Conservation (phyloP, 2,888 invertebrate species). For the Temnothorax ravouxi region DNA sequence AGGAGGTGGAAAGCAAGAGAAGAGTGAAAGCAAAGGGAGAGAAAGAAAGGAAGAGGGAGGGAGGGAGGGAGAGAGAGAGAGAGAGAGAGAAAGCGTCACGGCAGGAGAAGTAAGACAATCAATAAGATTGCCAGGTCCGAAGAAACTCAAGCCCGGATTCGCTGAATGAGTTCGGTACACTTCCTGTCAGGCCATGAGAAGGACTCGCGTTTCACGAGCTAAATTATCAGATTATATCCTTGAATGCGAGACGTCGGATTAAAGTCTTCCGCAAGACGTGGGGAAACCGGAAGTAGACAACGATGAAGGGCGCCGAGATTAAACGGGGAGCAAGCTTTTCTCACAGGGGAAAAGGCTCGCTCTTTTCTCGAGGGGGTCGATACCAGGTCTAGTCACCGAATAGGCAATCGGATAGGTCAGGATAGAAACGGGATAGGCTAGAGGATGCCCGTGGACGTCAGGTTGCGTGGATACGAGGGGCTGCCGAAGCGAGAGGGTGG, state of each 20-base stretch:
- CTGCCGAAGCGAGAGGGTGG: constrained; percentile 35
- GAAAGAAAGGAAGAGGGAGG: constrained; percentile 44
- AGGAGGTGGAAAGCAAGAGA: constrained; percentile 51
- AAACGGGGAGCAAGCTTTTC: constrained; percentile 3
- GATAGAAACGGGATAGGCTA: constrained; percentile 69
- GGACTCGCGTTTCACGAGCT: constrained; percentile 64
- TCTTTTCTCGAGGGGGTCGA: constrained; percentile 74
- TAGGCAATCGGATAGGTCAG: constrained; percentile 77
- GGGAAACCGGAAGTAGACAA: constrained; percentile 17
- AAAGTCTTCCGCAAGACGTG: constrained; percentile 48
- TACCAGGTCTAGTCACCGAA: constrained; percentile 76
- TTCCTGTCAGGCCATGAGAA: constrained; percentile 64
- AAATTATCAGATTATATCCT: constrained; percentile 62
- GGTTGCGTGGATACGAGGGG: constrained; percentile 12
- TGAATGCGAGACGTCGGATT: constrained; percentile 66
- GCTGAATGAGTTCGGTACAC: constrained; percentile 67
- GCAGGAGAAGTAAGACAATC: constrained; percentile 80
- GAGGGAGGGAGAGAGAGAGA: constrained; percentile 32
- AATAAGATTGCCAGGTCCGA: constrained; percentile 80
- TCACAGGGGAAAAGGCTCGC: not conserved
- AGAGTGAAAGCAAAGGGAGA: constrained; percentile 47
- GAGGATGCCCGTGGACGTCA: constrained; percentile 35
- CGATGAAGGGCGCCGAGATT: constrained; percentile 55
- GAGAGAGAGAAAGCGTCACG: constrained; percentile 60
- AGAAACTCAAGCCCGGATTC: constrained; percentile 77